Base-by-base conservation (phyloP, 2,113 vertebrate species). In the Microcebus griseorufus region DNA sequence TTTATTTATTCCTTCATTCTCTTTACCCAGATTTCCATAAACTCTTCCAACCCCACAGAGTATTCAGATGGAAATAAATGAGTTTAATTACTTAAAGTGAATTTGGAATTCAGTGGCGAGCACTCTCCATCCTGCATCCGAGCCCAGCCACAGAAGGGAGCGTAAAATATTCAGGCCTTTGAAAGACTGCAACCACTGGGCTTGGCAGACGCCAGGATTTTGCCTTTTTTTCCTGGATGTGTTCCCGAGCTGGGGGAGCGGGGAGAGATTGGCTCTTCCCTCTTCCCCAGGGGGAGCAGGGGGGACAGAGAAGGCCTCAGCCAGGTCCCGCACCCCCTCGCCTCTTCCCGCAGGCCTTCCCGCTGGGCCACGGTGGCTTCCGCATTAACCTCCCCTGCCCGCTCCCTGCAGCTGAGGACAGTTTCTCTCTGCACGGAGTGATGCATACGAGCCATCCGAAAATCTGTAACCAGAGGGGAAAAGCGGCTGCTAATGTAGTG, bases 61-160 rank as follows among this genome's bases (percentile, higher is more conserved):
- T 95, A 96, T 98, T 97, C 95, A 97, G 86, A 95, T 97, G 95
- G 95, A 97, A 98, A 98, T 97, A 97, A 98, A 97, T 87, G 95
- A 84, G 89, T 97, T 98, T 98, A 98, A 97, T 98, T 98, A 97
- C 96, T 98, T 96, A 94, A 97, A 96, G 94, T 95, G 93, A 96
- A 98, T 97, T 97, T 97, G 94, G 94, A 97, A 96, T 97, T 94
- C 96, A 96, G 93, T 55, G 97, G 83, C n/a, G 8, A 89, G 84
- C 0, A 6, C 9, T 27, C 86, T 96, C 42, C 83, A 64, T 81
- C 93, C 82, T 60, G 39, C 86, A 27, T 75, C 93, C 81, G 91
- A 91, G 88, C 79, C 73, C 90, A 89, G 95, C 69, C 94, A 51
- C 79, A 83, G 91, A 84, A 97, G 89, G 93, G 75, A 73, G 64